These are phyloP conservation scores for Acanthosepion lycidas DNA, from an alignment of 2,888 invertebrate genomes.

Conservation along the genomic window DNA sequence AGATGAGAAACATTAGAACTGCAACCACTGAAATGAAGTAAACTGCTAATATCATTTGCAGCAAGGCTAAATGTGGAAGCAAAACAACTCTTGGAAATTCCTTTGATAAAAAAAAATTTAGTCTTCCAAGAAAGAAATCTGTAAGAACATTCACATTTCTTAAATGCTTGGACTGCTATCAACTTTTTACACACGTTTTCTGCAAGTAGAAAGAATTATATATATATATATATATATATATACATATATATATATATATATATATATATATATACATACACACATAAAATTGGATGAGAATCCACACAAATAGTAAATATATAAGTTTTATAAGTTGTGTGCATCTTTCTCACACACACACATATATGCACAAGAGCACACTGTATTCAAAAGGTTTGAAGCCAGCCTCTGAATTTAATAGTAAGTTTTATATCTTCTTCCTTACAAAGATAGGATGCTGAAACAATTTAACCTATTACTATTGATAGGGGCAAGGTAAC, in stretches of 20 bases:
- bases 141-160: background rate
- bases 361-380: too few relatives aligned
- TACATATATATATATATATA: conserved; percentile 23
- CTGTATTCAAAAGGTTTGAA: too few relatives aligned
- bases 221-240: background rate
- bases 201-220: background rate
- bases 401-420: too few relatives aligned
- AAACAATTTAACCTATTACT: too few relatives aligned
- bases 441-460: too few relatives aligned
- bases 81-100: background rate
- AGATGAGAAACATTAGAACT: background rate
- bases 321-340: too few relatives aligned
- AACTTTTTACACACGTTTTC: background rate
- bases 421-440: too few relatives aligned
- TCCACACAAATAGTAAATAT: too few relatives aligned
- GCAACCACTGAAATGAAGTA: background rate
- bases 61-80: background rate
- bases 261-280: background rate
- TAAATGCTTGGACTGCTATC: background rate
- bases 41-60: background rate
- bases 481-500: too few relatives aligned
- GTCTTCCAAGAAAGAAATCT: background rate
- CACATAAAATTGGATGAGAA: too few relatives aligned
- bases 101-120: background rate
- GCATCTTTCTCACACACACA: background rate